Evolutionary conservation across 1,140 invertebrate species (phyloP).

Genomic region (roundworm (Caenorhabditis elegans)): DNA sequence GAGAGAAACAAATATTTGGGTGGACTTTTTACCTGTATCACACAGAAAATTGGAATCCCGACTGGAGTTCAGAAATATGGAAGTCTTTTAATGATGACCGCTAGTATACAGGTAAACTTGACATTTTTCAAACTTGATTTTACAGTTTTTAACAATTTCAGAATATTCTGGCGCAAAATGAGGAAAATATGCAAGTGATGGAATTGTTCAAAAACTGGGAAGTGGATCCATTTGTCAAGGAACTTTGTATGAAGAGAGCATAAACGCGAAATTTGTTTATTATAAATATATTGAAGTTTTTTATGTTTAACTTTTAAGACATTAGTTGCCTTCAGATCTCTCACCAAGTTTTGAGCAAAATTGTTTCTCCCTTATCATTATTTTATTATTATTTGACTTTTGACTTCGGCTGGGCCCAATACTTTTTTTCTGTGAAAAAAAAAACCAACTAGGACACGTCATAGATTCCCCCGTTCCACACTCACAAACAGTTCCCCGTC

Average conservation of each 20-base stretch:
- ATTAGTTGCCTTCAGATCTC: no score
- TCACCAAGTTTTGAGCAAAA: no score
- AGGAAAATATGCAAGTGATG: slow-evolving; percentile 62
- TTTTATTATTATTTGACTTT: no score
- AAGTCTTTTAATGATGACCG: slow-evolving; percentile 63
- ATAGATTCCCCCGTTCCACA: no score
- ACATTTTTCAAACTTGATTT: slow-evolving; percentile 32
- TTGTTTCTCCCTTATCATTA: no score
- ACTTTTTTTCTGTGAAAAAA: no score
- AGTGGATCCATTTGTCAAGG: slow-evolving; percentile 58
- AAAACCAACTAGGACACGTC: no score
- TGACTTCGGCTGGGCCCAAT: no score
- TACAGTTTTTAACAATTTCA: slow-evolving; percentile 50
- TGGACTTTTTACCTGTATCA: slow-evolving; percentile 59
- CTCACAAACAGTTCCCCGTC: no score
- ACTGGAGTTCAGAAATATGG: slow-evolving; percentile 63
- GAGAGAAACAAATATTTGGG: slow-evolving; percentile 63
- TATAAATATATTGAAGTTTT: neutral
- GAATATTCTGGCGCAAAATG: slow-evolving; percentile 63
- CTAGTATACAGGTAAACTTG: slow-evolving; percentile 59
- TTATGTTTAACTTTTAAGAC: no score
- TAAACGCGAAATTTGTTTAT: no score
- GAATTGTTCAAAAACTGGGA: slow-evolving; percentile 58
- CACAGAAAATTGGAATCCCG: slow-evolving; percentile 49
- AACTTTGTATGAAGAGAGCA: slow-evolving; percentile 56